phyloP scores from a whole-genome alignment of 2,113 vertebrate genomes.

The Sterrhoptilus dennistouni region DNA sequence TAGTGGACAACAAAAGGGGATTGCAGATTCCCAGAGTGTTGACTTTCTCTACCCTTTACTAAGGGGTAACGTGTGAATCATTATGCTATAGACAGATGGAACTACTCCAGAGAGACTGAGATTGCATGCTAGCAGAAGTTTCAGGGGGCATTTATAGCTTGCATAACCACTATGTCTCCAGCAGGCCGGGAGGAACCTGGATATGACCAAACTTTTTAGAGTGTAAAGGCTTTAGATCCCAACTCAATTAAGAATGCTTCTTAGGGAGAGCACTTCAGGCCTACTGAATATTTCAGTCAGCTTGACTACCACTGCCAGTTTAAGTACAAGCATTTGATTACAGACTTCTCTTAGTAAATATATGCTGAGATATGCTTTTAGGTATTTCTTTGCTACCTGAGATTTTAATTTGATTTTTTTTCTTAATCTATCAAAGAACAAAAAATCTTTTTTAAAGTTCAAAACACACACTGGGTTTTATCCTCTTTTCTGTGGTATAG shows the following conservation, averaged over 20 bases:
- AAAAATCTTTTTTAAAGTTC: neutral
- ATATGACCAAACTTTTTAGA: neutral
- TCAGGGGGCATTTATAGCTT: neutral
- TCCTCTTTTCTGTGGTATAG: neutral
- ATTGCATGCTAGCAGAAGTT: neutral
- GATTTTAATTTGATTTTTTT: neutral
- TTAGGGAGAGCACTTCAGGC: neutral
- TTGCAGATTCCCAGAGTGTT: conserved; percentile 25
- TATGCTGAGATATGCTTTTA: neutral
- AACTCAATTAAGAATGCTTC: neutral
- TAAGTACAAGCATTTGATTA: neutral
- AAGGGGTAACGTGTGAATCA: neutral
- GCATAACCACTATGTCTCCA: neutral
- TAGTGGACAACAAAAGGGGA: neutral
- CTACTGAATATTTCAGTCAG: neutral
- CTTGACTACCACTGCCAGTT: neutral
- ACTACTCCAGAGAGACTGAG: neutral
- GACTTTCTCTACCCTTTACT: neutral
- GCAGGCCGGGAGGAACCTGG: neutral
- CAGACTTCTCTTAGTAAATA: neutral
- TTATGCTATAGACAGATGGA: neutral
- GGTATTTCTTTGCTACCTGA: neutral
- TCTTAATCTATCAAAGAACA: neutral
- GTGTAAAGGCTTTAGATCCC: neutral
- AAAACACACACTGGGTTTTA: neutral